Base-by-base conservation (phyloP, 2,113 vertebrate genomes). In the Syngnathus floridae region DNA sequence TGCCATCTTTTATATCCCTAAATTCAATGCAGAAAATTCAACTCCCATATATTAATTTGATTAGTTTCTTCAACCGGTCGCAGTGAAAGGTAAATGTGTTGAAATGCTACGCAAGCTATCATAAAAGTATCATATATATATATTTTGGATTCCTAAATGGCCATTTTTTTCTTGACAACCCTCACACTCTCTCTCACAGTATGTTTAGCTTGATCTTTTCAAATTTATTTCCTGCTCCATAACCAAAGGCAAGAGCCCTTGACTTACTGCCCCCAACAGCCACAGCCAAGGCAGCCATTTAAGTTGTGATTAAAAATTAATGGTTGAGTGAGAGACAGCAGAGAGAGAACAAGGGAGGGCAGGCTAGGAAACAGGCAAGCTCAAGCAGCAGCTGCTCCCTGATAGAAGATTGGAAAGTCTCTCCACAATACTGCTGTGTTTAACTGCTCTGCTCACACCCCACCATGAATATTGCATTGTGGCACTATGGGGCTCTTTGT, bases 241-340 rank as follows among this genome's bases (percentile, higher is more conserved):
- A 87, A 89, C 86, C 85, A 86, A 81, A 87, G 77, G 86, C 86
- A 73, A 83, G 85, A 83, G 84, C 84, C 81, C 84, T 90, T 88
- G 88, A 89, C 88, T 90, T 55, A 60, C 82, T 88, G 85, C 84
- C 86, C 87, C 86, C 77, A 7, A 73, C 79, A 81, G 80, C 83
- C 60, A 37, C 81, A 82, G 90, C 86, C 84, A 88, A 87, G 86
- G 86, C 88, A 83, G 79, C 86, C 88, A 91, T 91, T 91, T 91
- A 91, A 84, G 84, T 87, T 81, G 86, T 85, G 88, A 91, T 91
- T 87, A 92, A 91, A 92, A 90, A 90, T 92, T 81, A 88, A 91
- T 90, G 87, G 84, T 81, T 74, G 87, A 83, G 87, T 76, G 81
- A 86, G 84, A 81, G 76, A 74, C 74, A 76, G 77, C 56, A 70